Base-by-base conservation (phyloP, 2,888 invertebrate genomes). In the Tipula helvola region DNA sequence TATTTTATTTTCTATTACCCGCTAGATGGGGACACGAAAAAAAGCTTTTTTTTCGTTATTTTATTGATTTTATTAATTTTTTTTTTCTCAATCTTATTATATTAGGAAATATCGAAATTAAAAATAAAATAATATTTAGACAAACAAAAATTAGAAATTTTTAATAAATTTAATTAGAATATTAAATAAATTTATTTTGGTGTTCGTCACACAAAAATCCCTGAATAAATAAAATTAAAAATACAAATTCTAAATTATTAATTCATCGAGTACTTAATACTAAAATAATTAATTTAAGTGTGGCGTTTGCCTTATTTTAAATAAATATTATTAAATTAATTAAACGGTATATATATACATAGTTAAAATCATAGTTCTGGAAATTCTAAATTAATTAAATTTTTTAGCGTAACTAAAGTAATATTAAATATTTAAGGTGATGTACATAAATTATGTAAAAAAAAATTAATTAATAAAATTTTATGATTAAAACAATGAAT, bases 371-470 rank as follows among this genome's bases (percentile, higher is more conserved):
- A 71, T 71, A 71, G 71, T 10, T 71, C 71, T 71, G n/a, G 71
- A 71, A 71, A 71, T 71, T 71, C 71, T 71, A 71, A 71, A 71
- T 71, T 71, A 71, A 71, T 71, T 71, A 71, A 71, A 71, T 71
- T 28, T 71, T 71, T 28, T 57, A 57, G 57, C 10, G 12, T 12
- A 71, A 71, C 28, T 28, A 71, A 10, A 71, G 10, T 71, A 71
- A 71, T 71, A 28, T 28, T 71, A 71, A 71, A 71, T 28, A 28
- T 28, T 28, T 71, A 71, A 71, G 28, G 10, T 4, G 10, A 3
- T 71, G 71, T 71, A 71, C 28, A 71, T 71, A 71, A 18, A 71
- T 52, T 1, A 28, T 28, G 28, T 28, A 28, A 47, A 47, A 28
- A 47, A 47, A 47, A 47, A 47, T 13, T 1, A 47, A 18, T n/a